phyloP scores from a whole-genome alignment of 2,797 vertebrate genomes.

The Esox lucius region DNA sequence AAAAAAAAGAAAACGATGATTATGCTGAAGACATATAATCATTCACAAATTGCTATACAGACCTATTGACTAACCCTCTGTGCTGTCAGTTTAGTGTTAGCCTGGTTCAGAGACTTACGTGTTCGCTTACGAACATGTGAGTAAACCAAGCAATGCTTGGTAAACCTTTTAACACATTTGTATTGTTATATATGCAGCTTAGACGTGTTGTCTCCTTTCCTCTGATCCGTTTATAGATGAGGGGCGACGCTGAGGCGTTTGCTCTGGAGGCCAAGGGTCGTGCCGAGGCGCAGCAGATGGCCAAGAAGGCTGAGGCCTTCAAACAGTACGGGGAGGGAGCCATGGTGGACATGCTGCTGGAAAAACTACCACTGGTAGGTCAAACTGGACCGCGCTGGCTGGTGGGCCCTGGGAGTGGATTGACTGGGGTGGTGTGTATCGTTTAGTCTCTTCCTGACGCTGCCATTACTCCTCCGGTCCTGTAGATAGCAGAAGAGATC shows the following conservation, averaged over 20 bases:
- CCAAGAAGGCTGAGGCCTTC: constrained; percentile 91
- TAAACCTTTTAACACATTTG: neutral
- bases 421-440: too few relatives aligned
- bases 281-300: constrained; percentile 91
- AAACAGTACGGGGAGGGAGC: constrained; percentile 88
- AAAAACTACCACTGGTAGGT: constrained; percentile 88
- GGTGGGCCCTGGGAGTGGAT: neutral
- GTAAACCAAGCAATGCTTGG: too few relatives aligned
- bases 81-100: too few relatives aligned
- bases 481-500: constrained; percentile 89
- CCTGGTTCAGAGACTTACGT: neutral
- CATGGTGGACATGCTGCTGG: constrained; percentile 92
- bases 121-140: too few relatives aligned
- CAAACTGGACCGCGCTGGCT: neutral
- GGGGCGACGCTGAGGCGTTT: constrained; percentile 87
- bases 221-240: constrained; percentile 72
- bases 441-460: neutral
- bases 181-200: neutral
- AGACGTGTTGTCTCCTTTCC: constrained; percentile 7
- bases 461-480: neutral
- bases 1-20: too few relatives aligned
- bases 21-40: too few relatives aligned
- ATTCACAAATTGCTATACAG: too few relatives aligned
- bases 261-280: constrained; percentile 85
- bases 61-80: too few relatives aligned